A percentile compares a stretch with the other conserved stretches of the same genome.
phyloP scores from a whole-genome alignment of 2,888 invertebrate genomes.

The Lissocephala sabroskyi region DNA sequence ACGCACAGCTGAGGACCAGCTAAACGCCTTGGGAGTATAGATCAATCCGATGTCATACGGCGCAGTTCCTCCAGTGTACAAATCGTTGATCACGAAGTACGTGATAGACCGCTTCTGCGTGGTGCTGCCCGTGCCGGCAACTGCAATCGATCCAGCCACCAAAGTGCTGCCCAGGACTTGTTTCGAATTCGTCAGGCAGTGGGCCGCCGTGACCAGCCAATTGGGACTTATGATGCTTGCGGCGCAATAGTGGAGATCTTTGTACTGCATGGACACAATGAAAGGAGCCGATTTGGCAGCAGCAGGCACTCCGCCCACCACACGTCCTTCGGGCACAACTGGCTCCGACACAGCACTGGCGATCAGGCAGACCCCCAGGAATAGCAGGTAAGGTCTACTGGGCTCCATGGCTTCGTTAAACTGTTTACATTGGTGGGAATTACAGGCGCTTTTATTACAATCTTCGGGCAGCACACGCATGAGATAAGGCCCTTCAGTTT shows the following conservation, averaged over 20 bases:
- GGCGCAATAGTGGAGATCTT: constrained; percentile 62
- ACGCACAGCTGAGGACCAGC: constrained; percentile 55
- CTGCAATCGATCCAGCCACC: constrained; percentile 62
- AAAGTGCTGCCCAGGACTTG: constrained; percentile 53
- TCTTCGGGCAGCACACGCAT: no score
- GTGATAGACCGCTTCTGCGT: constrained; percentile 56
- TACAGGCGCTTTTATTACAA: no score
- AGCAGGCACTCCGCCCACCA: constrained; percentile 62
- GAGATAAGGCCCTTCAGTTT: no score
- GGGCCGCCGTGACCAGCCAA: constrained; percentile 69
- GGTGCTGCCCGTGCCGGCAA: constrained; percentile 51
- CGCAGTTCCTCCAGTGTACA: constrained; percentile 62
- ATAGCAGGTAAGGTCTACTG: no score
- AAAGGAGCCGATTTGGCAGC: constrained; percentile 58
- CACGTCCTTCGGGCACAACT: constrained; percentile 36
- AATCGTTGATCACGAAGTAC: constrained; percentile 53
- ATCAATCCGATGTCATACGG: constrained; percentile 69
- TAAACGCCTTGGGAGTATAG: constrained; percentile 58
- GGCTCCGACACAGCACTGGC: no score
- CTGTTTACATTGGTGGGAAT: no score
- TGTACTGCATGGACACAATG: constrained; percentile 65
- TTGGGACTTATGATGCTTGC: constrained; percentile 63
- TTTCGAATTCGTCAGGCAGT: constrained; percentile 53
- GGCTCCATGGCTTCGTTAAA: no score
- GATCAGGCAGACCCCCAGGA: no score